These are phyloP conservation scores for Drosophila quinaria DNA, from an alignment of 2,888 invertebrate species.

Conservation along the genomic window DNA sequence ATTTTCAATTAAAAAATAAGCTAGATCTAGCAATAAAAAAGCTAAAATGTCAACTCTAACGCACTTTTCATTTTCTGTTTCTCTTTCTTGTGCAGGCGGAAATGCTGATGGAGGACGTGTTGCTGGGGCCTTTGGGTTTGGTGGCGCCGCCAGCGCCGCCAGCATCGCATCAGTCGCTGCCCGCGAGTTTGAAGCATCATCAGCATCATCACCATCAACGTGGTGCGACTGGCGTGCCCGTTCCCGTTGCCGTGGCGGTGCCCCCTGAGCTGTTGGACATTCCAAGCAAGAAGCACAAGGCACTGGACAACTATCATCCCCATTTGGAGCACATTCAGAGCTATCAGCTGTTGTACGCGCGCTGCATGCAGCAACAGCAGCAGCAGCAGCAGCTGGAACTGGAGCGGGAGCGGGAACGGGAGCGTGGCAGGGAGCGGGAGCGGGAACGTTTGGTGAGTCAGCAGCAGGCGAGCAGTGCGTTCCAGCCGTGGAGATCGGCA, in stretches of 20 bases:
- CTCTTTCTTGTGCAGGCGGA: constrained; percentile 74
- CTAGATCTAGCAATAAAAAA: background rate
- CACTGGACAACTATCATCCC: constrained; percentile 19
- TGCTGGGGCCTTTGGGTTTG: constrained; percentile 64
- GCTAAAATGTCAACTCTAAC: constrained; percentile 4
- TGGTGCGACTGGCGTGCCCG: constrained; percentile 1
- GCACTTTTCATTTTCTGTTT: constrained; percentile 43
- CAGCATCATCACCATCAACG: constrained; percentile 24
- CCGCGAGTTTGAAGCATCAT: constrained; percentile 85
- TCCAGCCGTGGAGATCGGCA: constrained; percentile 89
- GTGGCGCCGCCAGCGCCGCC: constrained; percentile 59
- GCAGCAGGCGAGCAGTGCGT: constrained; percentile 86
- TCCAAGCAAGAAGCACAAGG: constrained; percentile 89
- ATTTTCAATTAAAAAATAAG: background rate
- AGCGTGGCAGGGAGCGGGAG: constrained; percentile 13
- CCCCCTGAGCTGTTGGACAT: constrained; percentile 87
- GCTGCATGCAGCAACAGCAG: constrained; percentile 71
- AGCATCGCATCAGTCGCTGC: constrained; percentile 56
- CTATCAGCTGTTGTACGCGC: constrained; percentile 83
- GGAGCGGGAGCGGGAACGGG: constrained; percentile 23
- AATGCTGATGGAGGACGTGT: constrained; percentile 78
- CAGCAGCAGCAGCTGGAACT: constrained; percentile 56
- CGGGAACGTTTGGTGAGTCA: constrained; percentile 1
- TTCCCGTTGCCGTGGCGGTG: constrained; percentile 7
- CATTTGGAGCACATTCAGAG: constrained; percentile 40